A percentile compares a stretch with the other conserved stretches of the same genome.
phyloP scores from a whole-genome alignment of 1,140 invertebrate species.

The Galendromus occidentalis region DNA sequence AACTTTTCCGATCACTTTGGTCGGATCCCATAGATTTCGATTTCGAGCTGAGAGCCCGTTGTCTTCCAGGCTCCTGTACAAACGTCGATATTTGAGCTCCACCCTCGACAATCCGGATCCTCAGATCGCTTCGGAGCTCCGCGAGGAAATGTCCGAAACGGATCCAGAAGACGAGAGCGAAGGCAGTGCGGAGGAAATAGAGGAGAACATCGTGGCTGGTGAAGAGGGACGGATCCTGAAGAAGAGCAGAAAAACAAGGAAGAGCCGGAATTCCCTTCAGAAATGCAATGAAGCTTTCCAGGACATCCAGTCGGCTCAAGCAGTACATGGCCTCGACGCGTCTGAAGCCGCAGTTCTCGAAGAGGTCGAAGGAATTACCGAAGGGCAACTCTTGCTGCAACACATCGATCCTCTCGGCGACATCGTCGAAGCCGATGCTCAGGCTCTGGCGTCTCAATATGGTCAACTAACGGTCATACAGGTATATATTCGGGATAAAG shows the following conservation, averaged over 20 bases:
- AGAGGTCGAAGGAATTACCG: too few species aligned
- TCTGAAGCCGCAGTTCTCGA: too few species aligned
- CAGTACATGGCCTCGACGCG: too few species aligned
- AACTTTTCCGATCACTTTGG: too few species aligned
- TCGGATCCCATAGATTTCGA: too few species aligned
- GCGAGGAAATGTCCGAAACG: neutral
- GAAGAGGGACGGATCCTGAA: neutral
- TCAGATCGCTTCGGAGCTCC: neutral
- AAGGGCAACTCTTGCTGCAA: too few species aligned
- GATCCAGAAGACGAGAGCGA: conserved; percentile 8
- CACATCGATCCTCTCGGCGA: too few species aligned
- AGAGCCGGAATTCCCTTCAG: neutral
- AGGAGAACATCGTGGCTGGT: neutral
- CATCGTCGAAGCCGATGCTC: too few species aligned
- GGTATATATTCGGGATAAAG: too few species aligned
- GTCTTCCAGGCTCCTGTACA: conserved; percentile 1
- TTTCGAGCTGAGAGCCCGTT: too few species aligned
- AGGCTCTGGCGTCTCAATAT: neutral
- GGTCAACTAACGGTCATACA: conserved; percentile 4
- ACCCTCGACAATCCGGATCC: neutral
- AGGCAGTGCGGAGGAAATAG: neutral
- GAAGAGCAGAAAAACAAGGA: neutral
- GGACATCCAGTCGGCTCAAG: too few species aligned
- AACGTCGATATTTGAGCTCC: neutral
- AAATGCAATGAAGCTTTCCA: neutral